Conservation (phyloP, 2,797 vertebrate species). For the Lerista edwardsae region DNA sequence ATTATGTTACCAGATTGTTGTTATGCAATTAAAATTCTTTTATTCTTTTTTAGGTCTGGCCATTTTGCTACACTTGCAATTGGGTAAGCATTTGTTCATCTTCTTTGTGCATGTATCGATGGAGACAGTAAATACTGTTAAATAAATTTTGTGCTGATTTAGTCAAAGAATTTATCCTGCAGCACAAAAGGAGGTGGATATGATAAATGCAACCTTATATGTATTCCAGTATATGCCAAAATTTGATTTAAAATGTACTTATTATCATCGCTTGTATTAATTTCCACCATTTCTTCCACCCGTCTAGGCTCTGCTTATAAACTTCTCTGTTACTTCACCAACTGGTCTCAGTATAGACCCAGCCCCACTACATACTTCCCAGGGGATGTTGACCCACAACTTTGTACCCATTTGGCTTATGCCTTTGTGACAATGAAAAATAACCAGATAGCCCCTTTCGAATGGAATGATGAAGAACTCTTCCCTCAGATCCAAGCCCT, state of each 20-base stretch:
- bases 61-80: constrained; percentile 7
- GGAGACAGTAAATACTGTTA: not conserved
- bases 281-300: no score
- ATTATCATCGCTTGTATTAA: no score
- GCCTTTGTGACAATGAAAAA: constrained; percentile 82
- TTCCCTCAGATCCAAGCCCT: constrained; percentile 80
- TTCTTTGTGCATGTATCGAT: not conserved
- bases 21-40: not conserved
- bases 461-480: constrained; percentile 77
- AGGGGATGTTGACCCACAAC: constrained; percentile 78
- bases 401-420: constrained; percentile 85
- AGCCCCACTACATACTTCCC: constrained; percentile 73
- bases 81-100: constrained; percentile 8
- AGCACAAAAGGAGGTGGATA: not conserved
- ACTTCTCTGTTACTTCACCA: constrained; percentile 85
- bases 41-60: not conserved
- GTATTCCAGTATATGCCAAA: not conserved
- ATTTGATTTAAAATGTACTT: no score
- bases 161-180: not conserved
- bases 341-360: constrained; percentile 83
- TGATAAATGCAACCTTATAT: not conserved
- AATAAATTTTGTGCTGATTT: not conserved
- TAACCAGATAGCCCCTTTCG: constrained; percentile 75
- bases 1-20: not conserved
- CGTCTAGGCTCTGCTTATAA: constrained; percentile 73